Evolutionary conservation across 92 coral and sea anemone species (phyloP).

Genomic region (Porites evermanni): DNA sequence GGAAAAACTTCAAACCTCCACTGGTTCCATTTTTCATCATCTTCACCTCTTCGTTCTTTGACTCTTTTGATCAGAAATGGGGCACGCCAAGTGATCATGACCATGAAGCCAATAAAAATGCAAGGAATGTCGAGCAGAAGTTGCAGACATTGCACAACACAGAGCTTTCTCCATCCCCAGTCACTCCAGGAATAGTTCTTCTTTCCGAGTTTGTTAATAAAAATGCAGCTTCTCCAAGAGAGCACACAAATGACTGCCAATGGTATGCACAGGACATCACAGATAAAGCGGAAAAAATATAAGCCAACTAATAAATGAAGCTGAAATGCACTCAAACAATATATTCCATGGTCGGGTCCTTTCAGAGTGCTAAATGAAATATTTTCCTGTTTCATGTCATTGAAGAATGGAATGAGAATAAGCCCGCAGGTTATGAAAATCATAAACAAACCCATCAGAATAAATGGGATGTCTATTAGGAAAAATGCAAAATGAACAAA

Average conservation of each 20-base stretch:
- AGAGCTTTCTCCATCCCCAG: slow-evolving; percentile 84
- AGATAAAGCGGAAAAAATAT: slow-evolving; percentile 83
- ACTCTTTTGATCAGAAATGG: slow-evolving; percentile 73
- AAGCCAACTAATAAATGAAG: slow-evolving; percentile 70
- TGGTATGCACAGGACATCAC: slow-evolving; percentile 90
- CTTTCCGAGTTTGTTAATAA: slow-evolving; percentile 67
- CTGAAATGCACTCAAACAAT: slow-evolving; percentile 74
- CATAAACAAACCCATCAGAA: slow-evolving; percentile 77
- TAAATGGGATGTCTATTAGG: slow-evolving; percentile 88
- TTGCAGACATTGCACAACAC: slow-evolving; percentile 79
- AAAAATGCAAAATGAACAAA: slow-evolving; percentile 81
- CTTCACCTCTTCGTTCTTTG: slow-evolving; percentile 34
- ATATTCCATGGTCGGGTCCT: slow-evolving; percentile 22
- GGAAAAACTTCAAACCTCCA: slow-evolving; percentile 83
- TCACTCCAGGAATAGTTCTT: slow-evolving; percentile 71
- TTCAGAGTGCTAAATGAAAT: slow-evolving; percentile 63
- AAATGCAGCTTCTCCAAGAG: slow-evolving; percentile 88
- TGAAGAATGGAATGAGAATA: slow-evolving; percentile 74
- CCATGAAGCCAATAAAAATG: slow-evolving; percentile 72
- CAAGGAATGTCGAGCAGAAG: slow-evolving; percentile 89
- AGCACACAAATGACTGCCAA: slow-evolving; percentile 76
- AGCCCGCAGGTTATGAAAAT: slow-evolving; percentile 72
- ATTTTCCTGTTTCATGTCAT: slow-evolving; percentile 54
- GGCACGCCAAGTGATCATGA: slow-evolving; percentile 87
- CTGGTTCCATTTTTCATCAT: slow-evolving; percentile 70